Evolutionary conservation across 1,140 invertebrate genomes (phyloP), one percentile per base, ranked within the genome.

Genomic region (Achatina immaculata): DNA sequence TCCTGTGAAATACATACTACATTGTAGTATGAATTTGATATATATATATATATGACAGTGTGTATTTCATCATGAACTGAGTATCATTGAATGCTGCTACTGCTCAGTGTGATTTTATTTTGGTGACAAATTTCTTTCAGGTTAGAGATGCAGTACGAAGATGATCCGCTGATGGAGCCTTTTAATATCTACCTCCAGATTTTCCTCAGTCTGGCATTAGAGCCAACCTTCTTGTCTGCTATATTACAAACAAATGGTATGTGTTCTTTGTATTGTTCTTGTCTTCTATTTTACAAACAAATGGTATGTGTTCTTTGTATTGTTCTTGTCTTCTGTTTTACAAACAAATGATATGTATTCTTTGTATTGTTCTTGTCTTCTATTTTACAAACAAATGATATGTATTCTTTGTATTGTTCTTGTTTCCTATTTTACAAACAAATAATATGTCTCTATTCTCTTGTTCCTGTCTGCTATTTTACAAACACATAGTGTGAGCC

Each of bases 161-260:
- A 90, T 58, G 89, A 91, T 81, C 88, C 89, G 31, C 77, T 90
- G 34, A 85, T 90, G 16, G 89, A 90, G n/a, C 75, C 85, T 34
- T 91, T 91, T 77, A 90, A 90, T 81, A 85, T 90, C n/a, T 90
- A 89, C 83, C 83, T 91, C 34, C 90, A 90, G 79, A 87, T 90
- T 51, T 88, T 91, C 77, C 83, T 90, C 45, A 89, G 88, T 78
- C 88, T 88, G 78, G 86, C 88, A 21, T 78, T 90, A 58, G 89
- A 90, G 76, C 83, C 87, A 24, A 81, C 77, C 43, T 90, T 90
- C 81, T 81, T 90, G 9, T 72, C 76, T 78, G 86, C 86, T 48
- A 86, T 90, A 65, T 68, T 72, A 40, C 84, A 88, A 62, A 72
- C 84, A 62, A 66, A 84, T 82, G 88, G 88, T 89, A 51, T 73